These are phyloP conservation scores for Frieseomelitta varia DNA, from an alignment of 1,140 invertebrate species.

Conservation along the genomic window DNA sequence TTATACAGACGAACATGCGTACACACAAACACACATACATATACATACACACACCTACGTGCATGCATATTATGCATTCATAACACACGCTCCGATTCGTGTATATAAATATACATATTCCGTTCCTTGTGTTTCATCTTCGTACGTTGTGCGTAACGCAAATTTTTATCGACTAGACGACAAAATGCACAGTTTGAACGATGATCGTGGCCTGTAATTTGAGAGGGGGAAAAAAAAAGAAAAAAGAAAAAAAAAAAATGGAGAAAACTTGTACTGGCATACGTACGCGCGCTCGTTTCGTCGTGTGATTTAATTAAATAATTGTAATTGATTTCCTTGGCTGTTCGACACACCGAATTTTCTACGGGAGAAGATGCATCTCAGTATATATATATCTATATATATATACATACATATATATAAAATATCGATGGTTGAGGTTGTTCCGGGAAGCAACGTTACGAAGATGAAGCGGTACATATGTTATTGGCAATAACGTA, in stretches of 20 bases:
- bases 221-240: too few species aligned
- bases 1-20: not conserved
- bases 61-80: slow-evolving; percentile 31
- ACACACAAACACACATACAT: not conserved
- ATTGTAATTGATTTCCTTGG: not conserved
- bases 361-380: not conserved
- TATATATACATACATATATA: too few species aligned
- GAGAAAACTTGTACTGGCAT: too few species aligned
- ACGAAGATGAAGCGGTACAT: slow-evolving; percentile 63
- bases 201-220: not conserved
- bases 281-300: not conserved
- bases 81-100: slow-evolving; percentile 46
- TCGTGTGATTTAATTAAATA: slow-evolving; percentile 2
- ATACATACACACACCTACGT: slow-evolving; percentile 22
- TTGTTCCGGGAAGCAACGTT: slow-evolving; percentile 38
- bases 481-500: slow-evolving; percentile 60
- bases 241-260: too few species aligned
- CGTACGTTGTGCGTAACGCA: slow-evolving; percentile 45
- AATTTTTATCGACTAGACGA: not conserved
- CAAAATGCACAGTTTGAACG: not conserved
- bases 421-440: not conserved
- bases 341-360: not conserved
- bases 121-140: slow-evolving; percentile 65
- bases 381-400: too few species aligned
- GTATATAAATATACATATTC: slow-evolving; percentile 58